Base-by-base conservation (phyloP, 2,888 invertebrate species). In the Drosophila heteroneura region DNA sequence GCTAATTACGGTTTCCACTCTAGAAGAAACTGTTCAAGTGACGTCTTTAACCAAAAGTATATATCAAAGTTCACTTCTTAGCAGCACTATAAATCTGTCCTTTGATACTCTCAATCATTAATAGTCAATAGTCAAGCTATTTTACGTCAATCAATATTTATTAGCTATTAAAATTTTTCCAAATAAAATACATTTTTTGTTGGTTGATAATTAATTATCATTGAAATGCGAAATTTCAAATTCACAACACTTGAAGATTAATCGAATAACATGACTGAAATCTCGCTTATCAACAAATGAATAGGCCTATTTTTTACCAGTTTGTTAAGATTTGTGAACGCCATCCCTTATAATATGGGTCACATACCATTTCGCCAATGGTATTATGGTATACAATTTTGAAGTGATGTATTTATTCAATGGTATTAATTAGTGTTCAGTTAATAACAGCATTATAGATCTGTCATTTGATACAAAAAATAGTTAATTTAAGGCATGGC, bases 311-410 rank as follows among this genome's bases (percentile, higher is more conserved):
- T 22, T 22, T 49, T 37, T 5, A 47, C 22, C 41, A 4, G 37
- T 16, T 53, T n/a, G 9, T 2, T 62, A 28, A n/a, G 9, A 28
- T 28, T 26, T 39, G 28, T 10, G 28, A 12, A 26, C 33, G 44
- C 37, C 58, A 65, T 39, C 26, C 16, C n/a, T 54, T 12, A 16
- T 22, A 35, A 65, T 37, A 44, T 39, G 70, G 22, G 5, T 37
- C 44, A 47, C 10, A 32, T 26, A 26, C 26, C 26, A 16, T 7
- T 47, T 47, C 7, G 7, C 47, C 47, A 14, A 4, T 22, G 1
- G 10, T 5, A 22, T 44, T 22, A 5, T 22, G 10, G 12, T 44
- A 1, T 12, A 22, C 2, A 12, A 22, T 22, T 1, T 12, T 12
- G 10, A n/a, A 41, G 41, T n/a, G 41, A 1, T n/a, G 39, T n/a